Evolutionary conservation across 2,113 vertebrate genomes (phyloP).

Genomic region (Capricornis sumatraensis): DNA sequence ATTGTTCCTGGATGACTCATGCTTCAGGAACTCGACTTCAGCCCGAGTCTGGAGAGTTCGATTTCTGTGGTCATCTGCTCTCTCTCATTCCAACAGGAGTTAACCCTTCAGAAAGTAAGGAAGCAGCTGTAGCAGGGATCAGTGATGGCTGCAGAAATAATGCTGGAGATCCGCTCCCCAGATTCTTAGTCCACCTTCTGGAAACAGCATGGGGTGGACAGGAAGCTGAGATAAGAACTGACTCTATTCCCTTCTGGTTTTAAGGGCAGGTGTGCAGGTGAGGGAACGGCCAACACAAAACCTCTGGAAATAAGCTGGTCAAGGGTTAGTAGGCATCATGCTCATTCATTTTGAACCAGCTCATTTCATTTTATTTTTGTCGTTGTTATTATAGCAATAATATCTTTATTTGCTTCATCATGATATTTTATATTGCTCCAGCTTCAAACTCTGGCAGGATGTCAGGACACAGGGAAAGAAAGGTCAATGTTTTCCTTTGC

Average conservation of each 20-base stretch:
- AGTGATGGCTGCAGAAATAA: neutral
- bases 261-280: neutral
- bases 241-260: neutral
- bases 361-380: neutral
- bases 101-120: neutral
- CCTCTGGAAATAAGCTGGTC: accelerated
- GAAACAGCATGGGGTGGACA: accelerated
- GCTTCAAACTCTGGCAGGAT: neutral
- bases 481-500: accelerated
- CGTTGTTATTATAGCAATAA: neutral
- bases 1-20: constrained; percentile 68
- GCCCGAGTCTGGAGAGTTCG: neutral
- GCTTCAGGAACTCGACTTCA: constrained; percentile 43
- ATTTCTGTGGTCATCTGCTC: constrained; percentile 45
- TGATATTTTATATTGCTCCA: neutral
- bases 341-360: neutral
- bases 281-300: neutral
- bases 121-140: neutral
- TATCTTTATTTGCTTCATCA: neutral
- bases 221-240: no score
- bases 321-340: accelerated
- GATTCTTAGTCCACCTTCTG: accelerated
- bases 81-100: neutral
- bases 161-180: accelerated
- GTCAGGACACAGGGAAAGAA: no score